Evolutionary conservation across 2,888 invertebrate species (phyloP).

Genomic region (Melipona bicolor): DNA sequence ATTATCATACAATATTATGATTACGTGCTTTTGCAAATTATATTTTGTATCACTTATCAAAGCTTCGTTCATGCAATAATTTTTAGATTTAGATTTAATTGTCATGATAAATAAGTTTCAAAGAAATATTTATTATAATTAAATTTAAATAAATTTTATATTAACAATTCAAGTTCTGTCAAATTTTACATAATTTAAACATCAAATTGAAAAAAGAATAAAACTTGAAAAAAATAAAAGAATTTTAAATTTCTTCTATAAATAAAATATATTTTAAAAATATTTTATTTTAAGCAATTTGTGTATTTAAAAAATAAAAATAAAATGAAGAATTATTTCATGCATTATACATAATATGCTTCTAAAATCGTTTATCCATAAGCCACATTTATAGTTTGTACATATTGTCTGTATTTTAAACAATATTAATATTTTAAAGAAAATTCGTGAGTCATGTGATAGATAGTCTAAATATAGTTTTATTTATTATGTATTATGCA

Average conservation of each 20-base stretch:
- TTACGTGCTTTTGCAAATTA: conserved; percentile 43
- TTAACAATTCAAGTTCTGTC: too few relatives aligned
- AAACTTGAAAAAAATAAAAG: too few relatives aligned
- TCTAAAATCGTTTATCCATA: neutral
- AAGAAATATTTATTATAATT: neutral
- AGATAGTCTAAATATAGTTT: neutral
- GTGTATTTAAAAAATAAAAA: too few relatives aligned
- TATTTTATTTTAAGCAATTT: too few relatives aligned
- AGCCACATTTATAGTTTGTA: neutral
- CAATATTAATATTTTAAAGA: neutral
- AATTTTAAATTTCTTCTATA: too few relatives aligned
- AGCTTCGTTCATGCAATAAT: conserved; percentile 40
- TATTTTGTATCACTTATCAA: conserved; percentile 16
- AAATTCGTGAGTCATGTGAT: neutral
- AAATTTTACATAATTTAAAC: neutral
- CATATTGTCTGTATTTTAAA: neutral
- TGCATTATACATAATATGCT: neutral
- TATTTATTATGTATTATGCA: too few relatives aligned
- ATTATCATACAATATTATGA: conserved; percentile 28
- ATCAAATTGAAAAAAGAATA: neutral
- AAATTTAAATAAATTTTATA: neutral
- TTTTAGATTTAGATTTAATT: conserved; percentile 7
- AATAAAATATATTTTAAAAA: too few relatives aligned
- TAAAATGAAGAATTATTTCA: neutral
- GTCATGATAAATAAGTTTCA: neutral